These are phyloP conservation scores for Nyctalus aviator DNA, from an alignment of 2,797 vertebrate species.

Conservation along the genomic window DNA sequence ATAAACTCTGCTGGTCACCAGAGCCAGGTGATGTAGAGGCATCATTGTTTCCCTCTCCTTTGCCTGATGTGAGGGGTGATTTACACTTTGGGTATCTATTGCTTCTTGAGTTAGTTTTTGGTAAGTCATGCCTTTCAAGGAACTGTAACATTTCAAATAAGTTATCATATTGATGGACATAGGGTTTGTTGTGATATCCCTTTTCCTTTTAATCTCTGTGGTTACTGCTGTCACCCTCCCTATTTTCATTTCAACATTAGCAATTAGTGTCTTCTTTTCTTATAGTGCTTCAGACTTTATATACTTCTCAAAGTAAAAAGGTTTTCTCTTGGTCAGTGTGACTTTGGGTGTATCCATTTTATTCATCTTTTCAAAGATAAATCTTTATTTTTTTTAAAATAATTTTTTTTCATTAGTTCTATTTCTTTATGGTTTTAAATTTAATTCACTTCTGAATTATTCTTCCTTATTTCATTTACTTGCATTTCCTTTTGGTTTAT, in stretches of 20 bases:
- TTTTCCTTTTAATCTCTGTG: background rate
- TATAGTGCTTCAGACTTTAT: background rate
- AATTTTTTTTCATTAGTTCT: background rate
- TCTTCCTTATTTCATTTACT: background rate
- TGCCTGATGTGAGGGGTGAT: background rate
- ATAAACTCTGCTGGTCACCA: background rate
- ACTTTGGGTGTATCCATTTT: background rate
- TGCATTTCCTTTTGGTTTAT: background rate
- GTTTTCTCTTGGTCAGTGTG: background rate
- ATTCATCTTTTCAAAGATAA: background rate
- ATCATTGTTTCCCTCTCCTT: background rate
- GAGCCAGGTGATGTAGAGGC: background rate
- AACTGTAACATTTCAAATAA: background rate
- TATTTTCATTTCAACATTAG: background rate
- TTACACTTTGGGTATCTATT: background rate
- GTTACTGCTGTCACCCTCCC: background rate
- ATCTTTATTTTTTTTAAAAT: background rate
- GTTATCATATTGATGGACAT: background rate
- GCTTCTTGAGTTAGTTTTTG: background rate
- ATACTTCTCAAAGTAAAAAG: background rate
- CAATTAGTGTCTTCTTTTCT: background rate
- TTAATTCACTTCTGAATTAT: background rate
- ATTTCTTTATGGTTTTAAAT: background rate
- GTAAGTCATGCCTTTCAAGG: background rate
- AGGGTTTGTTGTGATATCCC: background rate